Base-by-base conservation (phyloP, 2,888 invertebrate genomes). In the Agrotis ipsilon region DNA sequence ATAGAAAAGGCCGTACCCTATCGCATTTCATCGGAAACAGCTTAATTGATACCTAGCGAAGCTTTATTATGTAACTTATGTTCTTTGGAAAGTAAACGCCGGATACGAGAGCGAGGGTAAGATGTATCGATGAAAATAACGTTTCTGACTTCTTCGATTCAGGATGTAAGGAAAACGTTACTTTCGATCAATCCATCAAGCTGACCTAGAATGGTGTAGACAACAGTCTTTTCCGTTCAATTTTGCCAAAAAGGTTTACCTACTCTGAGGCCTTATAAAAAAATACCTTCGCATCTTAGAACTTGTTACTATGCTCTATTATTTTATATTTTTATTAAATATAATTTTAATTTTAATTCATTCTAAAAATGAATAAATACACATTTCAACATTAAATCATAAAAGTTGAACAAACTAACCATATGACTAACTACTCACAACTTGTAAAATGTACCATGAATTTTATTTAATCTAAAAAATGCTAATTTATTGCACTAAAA, bases 101-200 rank as follows among this genome's bases (percentile, higher is more conserved):
- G 27, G n/a, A 52, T 27, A 58, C 46, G 9, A 75, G 19, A 39
- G 24, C 32, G 48, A 48, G 1, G 19, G 45, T 11, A 70, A 60
- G 78, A 73, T 49, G 71, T 78, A 70, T 71, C 60, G 71, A 49
- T 51, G 45, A 32, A 13, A 45, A 6, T n/a, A 59, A 45, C 16
- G 24, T 16, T 27, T 51, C 71, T 49, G 24, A 21, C 32, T 19
- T 43, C 58, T 59, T n/a, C n/a, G 16, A 52, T 60, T 70, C 71
- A 46, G 54, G 48, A 55, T 45, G 32, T 49, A 19, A 3, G 16
- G 7, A 77, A 14, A 77, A 55, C 70, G 18, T 19, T 19, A 39
- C n/a, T 54, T 58, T n/a, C 24, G 46, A 54, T 54, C 77, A 54
- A 73, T 73, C 73, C 32, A 77, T 73, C 71, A 73, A 48, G 18